Percentiles rank a stretch among this genome's conserved stretches.
Evolutionary conservation across 1,140 invertebrate species (phyloP).

Genomic region (Ceratosolen fusciceps): DNA sequence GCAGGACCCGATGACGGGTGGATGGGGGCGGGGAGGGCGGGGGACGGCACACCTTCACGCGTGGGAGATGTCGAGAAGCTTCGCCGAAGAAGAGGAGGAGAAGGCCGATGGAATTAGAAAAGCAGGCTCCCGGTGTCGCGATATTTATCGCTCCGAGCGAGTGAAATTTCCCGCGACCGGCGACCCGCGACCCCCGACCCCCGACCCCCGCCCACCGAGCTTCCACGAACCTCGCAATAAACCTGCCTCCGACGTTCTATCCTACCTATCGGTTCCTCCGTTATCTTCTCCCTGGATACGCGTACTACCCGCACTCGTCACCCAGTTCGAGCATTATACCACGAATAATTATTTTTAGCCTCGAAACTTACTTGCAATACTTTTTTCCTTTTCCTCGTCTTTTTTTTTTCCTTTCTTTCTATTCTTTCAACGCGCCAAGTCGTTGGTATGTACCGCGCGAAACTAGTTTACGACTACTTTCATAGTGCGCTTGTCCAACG

Average conservation of each 20-base stretch:
- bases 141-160: too few species aligned
- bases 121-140: too few species aligned
- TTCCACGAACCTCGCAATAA: neutral
- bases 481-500: neutral
- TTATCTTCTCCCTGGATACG: neutral
- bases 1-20: too few species aligned
- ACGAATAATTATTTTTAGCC: neutral
- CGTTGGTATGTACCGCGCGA: neutral
- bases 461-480: constrained; percentile 9
- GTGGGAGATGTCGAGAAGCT: too few species aligned
- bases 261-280: neutral
- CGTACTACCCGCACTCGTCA: neutral
- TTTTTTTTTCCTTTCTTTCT: neutral
- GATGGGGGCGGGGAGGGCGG: too few species aligned
- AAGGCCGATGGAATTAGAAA: too few species aligned
- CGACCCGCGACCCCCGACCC: too few species aligned
- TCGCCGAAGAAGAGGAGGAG: too few species aligned
- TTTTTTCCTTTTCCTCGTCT: neutral
- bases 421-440: neutral
- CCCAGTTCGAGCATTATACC: neutral
- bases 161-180: too few species aligned
- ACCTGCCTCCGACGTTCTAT: neutral
- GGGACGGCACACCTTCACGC: too few species aligned
- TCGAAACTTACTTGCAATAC: neutral
- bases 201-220: too few species aligned